Evolutionary conservation across 1,140 invertebrate species (phyloP).

Genomic region (Dinoponera quadriceps): DNA sequence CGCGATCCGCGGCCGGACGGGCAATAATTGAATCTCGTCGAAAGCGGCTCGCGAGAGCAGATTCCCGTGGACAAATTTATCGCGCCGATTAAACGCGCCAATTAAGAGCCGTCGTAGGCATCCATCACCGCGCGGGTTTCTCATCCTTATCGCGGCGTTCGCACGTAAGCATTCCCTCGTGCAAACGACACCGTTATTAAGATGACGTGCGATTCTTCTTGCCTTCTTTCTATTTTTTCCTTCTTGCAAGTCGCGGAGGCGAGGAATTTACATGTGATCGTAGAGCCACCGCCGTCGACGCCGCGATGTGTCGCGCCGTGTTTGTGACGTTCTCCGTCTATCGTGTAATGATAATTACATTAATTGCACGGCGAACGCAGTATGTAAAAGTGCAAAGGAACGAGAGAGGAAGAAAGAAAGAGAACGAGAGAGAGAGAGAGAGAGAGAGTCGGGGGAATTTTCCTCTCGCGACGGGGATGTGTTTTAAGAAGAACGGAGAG

Average conservation of each 20-base stretch:
- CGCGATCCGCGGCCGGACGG: neutral
- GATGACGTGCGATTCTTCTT: neutral
- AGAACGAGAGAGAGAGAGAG: too few relatives aligned
- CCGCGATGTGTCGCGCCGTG: too few relatives aligned
- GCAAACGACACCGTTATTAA: constrained; percentile 29
- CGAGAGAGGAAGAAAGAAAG: too few relatives aligned
- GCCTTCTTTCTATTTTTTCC: neutral
- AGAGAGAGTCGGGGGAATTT: neutral
- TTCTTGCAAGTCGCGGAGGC: neutral
- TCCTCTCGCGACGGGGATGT: too few relatives aligned
- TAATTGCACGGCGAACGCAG: too few relatives aligned
- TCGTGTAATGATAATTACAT: too few relatives aligned
- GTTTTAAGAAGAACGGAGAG: too few relatives aligned
- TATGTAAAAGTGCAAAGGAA: too few relatives aligned
- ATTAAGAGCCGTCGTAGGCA: constrained; percentile 15
- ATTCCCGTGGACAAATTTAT: constrained; percentile 8
- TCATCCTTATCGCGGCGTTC: neutral
- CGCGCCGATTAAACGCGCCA: constrained; percentile 21
- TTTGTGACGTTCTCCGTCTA: too few relatives aligned
- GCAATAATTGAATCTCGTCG: constrained; percentile 13
- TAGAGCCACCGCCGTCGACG: neutral
- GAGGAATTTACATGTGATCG: constrained; percentile 9
- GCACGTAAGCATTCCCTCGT: neutral
- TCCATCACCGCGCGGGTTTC: neutral
- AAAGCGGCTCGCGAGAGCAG: neutral